Evolutionary conservation across 1,140 invertebrate genomes (phyloP).

Genomic region (Adoxophyes honmai): DNA sequence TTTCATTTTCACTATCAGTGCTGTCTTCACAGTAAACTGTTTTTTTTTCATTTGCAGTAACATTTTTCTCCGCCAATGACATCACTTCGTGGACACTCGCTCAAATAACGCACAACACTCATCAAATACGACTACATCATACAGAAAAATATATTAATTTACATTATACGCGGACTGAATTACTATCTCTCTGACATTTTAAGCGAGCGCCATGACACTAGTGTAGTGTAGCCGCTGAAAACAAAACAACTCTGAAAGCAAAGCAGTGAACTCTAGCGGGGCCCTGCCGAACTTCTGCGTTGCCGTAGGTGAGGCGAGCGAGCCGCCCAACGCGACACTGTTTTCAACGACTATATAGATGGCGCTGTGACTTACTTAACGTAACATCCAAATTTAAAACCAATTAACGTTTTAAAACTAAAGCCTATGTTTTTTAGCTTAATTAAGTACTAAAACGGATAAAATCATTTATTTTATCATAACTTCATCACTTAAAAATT

Average conservation of each 20-base stretch:
- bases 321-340: background rate
- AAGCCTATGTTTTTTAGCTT: no score
- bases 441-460: no score
- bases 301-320: conserved; percentile 19
- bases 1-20: conserved; percentile 70
- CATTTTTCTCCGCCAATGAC: conserved; percentile 50
- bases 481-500: no score
- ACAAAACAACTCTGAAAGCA: conserved; percentile 55
- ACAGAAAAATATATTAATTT: conserved; percentile 58
- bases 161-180: conserved; percentile 43
- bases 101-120: conserved; percentile 44
- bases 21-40: conserved; percentile 53
- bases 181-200: conserved; percentile 67
- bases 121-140: conserved; percentile 68
- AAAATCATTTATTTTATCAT: no score
- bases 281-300: conserved; percentile 19
- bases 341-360: background rate
- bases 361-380: no score
- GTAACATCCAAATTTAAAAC: background rate
- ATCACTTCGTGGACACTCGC: conserved; percentile 57
- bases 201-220: conserved; percentile 64
- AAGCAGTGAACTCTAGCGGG: conserved; percentile 30
- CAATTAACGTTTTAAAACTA: no score
- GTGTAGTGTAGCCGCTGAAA: conserved; percentile 59
- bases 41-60: conserved; percentile 41